Evolutionary conservation across 2,113 vertebrate species (phyloP).

Genomic region (Rafetus swinhoei): DNA sequence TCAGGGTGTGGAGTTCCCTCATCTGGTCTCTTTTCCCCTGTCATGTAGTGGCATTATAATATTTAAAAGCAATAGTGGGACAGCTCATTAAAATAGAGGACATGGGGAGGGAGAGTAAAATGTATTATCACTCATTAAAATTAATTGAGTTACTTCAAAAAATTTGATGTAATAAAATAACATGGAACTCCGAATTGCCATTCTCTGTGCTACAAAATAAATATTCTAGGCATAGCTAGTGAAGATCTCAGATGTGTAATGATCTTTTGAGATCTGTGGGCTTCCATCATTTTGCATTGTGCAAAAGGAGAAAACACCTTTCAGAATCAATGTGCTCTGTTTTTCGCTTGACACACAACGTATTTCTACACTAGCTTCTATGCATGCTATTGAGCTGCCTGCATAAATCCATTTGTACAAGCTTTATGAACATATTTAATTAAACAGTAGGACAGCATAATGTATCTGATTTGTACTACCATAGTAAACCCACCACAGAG

Average conservation of each 20-base stretch:
- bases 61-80: neutral
- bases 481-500: neutral
- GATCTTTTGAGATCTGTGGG: neutral
- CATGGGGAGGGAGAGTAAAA: neutral
- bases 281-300: neutral
- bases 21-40: neutral
- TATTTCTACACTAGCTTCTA: neutral
- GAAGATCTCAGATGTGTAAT: neutral
- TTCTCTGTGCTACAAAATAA: neutral
- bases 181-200: neutral
- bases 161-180: neutral
- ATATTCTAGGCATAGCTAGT: accelerated
- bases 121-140: neutral
- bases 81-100: accelerated
- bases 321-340: neutral
- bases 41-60: accelerated
- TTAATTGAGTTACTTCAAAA: neutral
- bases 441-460: neutral
- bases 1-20: neutral
- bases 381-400: neutral
- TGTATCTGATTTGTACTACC: neutral
- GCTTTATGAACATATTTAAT: neutral
- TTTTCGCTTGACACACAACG: neutral
- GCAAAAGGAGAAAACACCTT: no score
- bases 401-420: neutral